Base-by-base conservation (phyloP, 1,140 invertebrate species). In the Olivierus martensii region DNA sequence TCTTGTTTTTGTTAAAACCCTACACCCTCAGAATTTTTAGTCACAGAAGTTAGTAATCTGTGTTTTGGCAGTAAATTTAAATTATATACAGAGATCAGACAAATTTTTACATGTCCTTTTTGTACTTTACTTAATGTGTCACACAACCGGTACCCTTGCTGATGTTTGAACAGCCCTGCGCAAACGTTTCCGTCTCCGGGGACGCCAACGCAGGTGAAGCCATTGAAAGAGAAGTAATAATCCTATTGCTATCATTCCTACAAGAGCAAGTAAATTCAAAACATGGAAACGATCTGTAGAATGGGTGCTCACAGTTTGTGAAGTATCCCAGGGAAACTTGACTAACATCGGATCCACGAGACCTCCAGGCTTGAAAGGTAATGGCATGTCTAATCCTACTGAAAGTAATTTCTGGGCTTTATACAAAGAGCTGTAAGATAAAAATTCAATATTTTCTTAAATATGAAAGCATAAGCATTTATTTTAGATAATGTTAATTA, bases 401-500 rank as follows among this genome's bases (percentile, higher is more conserved):
- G 80, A 81, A 1, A 83, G 63, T 19, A 83, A 60, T 64, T 81
- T 82, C 61, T 83, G 81, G 3, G 79, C 75, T 62, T 83, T 81
- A 63, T 82, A 83, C 46, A 83, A 70, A 66, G 82, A 81, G 48
- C 78, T 80, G 63, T 55, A 70, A 70, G 43, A 57, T 42, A 50
- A 42, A 39, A n/a, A n/a, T n/a, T n/a, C n/a, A n/a, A n/a, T n/a
- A n/a, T n/a, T n/a, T n/a, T n/a, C n/a, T n/a, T n/a, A n/a, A n/a
- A n/a, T n/a, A n/a, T n/a, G n/a, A n/a, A n/a, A n/a, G n/a, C n/a
- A n/a, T n/a, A n/a, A n/a, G n/a, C n/a, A n/a, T n/a, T n/a, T n/a
- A n/a, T n/a, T n/a, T n/a, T n/a, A n/a, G n/a, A n/a, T n/a, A n/a
- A n/a, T n/a, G n/a, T n/a, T n/a, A n/a, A n/a, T n/a, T n/a, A n/a